A percentile compares a stretch with the other conserved stretches of the same genome.
phyloP scores from a whole-genome alignment of 1,140 invertebrate species.

The Cyphomyrmex costatus region DNA sequence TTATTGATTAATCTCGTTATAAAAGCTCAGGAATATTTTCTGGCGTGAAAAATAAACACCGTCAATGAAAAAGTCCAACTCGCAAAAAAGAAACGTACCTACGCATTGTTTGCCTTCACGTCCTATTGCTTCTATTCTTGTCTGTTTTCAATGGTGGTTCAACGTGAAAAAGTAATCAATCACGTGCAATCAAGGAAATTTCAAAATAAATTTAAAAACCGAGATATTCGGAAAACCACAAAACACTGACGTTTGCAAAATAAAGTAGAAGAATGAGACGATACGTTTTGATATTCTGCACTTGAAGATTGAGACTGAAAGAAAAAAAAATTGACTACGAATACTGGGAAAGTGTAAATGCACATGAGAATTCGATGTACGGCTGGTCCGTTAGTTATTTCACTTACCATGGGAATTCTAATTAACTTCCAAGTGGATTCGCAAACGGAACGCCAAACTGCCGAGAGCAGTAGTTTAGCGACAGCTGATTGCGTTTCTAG shows the following conservation, averaged over 20 bases:
- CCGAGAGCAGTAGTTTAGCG: slow-evolving; percentile 17
- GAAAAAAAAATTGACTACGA: slow-evolving; percentile 35
- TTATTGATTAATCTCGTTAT: background rate
- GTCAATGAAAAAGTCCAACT: background rate
- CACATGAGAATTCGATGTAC: background rate
- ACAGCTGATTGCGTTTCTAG: slow-evolving; percentile 55
- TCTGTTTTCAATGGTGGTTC: background rate
- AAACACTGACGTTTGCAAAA: background rate
- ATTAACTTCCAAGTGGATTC: slow-evolving; percentile 71
- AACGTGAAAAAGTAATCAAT: slow-evolving; percentile 34
- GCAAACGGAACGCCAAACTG: slow-evolving; percentile 66
- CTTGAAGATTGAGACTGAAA: slow-evolving; percentile 28
- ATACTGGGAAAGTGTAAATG: slow-evolving; percentile 42
- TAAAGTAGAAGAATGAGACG: background rate
- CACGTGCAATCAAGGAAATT: background rate
- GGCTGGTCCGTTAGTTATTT: slow-evolving; percentile 19
- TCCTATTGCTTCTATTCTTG: background rate
- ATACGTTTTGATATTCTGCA: background rate
- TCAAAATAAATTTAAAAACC: slow-evolving; percentile 14
- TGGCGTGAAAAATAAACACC: background rate
- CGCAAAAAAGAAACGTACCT: slow-evolving; percentile 20
- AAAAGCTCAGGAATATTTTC: background rate
- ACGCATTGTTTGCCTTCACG: slow-evolving; percentile 7
- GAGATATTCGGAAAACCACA: background rate
- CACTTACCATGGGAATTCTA: slow-evolving; percentile 71